These are phyloP conservation scores for Xiphias gladius DNA, from an alignment of 2,113 vertebrate genomes.

Conservation along the genomic window DNA sequence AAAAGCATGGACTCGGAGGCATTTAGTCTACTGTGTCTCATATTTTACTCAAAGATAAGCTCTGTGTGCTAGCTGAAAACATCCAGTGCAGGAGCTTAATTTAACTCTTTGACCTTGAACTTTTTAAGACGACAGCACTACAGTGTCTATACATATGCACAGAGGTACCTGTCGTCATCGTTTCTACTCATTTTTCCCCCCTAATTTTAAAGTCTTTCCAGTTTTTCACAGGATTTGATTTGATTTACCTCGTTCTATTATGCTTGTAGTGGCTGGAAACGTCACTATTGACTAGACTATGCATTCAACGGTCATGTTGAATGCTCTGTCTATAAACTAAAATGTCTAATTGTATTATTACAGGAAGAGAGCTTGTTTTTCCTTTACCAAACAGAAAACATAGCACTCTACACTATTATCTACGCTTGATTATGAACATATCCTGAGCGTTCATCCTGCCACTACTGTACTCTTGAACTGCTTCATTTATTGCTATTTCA, in stretches of 20 bases:
- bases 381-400: not conserved
- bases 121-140: slow-evolving; percentile 17
- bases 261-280: not conserved
- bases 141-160: not conserved
- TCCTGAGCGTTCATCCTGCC: not conserved
- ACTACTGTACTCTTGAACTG: not conserved
- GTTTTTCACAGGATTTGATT: not conserved
- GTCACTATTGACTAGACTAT: not conserved
- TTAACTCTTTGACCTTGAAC: slow-evolving; percentile 8
- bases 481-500: not conserved
- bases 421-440: not conserved
- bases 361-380: not conserved
- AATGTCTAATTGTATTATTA: not conserved
- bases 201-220: not conserved
- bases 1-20: slow-evolving; percentile 9
- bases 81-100: not conserved
- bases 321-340: no score
- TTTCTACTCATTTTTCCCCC: not conserved
- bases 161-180: not conserved
- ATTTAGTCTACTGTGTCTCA: slow-evolving; percentile 1
- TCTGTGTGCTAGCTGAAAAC: not conserved
- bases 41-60: slow-evolving; percentile 17
- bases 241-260: not conserved
- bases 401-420: not conserved
- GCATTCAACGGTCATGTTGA: not conserved